These are phyloP conservation scores for Henricia sp. DNA, from an alignment of 53 echinoderm and acorn worm species.

Conservation along the genomic window DNA sequence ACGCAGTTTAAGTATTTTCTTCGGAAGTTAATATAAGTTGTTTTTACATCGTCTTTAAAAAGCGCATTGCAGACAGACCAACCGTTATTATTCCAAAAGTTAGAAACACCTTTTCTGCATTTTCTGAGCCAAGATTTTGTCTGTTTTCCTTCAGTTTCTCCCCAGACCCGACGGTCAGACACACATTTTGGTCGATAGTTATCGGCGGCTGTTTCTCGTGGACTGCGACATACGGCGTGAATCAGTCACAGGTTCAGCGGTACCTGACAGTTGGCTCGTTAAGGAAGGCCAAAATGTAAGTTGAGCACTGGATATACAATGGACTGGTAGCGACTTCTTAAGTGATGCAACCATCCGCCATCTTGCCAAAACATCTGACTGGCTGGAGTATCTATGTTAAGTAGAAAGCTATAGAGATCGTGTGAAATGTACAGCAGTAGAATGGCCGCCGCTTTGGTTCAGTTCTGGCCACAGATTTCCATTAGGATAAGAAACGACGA, in stretches of 20 bases:
- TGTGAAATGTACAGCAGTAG: neutral
- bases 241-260: constrained; percentile 92
- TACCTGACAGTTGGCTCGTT: constrained; percentile 74
- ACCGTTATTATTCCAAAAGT: neutral
- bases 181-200: constrained; percentile 83
- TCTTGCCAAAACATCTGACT: neutral
- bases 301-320: too few relatives aligned
- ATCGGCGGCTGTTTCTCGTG: constrained; percentile 87
- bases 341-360: too few relatives aligned
- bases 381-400: neutral
- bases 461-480: too few relatives aligned
- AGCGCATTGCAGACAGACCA: too few relatives aligned
- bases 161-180: constrained; percentile 78
- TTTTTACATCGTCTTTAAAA: too few relatives aligned
- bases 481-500: too few relatives aligned
- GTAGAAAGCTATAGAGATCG: neutral
- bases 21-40: too few relatives aligned
- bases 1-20: too few relatives aligned
- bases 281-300: constrained; percentile 75
- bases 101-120: neutral
- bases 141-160: too few relatives aligned
- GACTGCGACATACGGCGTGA: constrained; percentile 75
- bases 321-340: too few relatives aligned
- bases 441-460: too few relatives aligned
- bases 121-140: too few relatives aligned